Conservation (phyloP, 2,888 invertebrate genomes). For the Oscheius sp. region DNA sequence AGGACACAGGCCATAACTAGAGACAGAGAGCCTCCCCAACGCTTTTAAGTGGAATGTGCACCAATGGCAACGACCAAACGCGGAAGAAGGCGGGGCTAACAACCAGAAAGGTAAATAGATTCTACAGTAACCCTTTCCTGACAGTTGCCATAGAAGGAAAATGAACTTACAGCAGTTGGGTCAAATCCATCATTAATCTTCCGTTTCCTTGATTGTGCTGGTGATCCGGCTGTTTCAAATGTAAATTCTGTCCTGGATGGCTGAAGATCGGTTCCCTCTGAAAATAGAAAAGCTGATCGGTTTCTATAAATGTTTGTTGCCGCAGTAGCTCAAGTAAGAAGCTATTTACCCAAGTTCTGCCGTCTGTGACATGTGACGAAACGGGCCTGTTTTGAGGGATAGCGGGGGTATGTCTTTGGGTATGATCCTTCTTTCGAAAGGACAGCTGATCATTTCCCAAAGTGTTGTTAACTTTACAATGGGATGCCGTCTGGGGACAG, state of each 20-base stretch:
- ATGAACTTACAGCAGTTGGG: slow-evolving; percentile 43
- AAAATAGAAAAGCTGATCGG: slow-evolving; percentile 15
- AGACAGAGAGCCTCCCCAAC: too few species aligned
- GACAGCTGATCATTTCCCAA: background rate
- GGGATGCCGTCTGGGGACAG: background rate
- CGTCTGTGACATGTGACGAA: slow-evolving; percentile 6
- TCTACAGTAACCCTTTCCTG: background rate
- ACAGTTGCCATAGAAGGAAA: background rate
- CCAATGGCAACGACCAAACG: too few species aligned
- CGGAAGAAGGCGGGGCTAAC: background rate
- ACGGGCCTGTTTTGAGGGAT: background rate
- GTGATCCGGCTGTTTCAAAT: slow-evolving; percentile 62
- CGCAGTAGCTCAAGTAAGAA: slow-evolving; percentile 6
- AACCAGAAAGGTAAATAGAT: background rate
- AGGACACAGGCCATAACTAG: background rate
- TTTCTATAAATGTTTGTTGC: slow-evolving; percentile 18
- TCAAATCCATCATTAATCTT: slow-evolving; percentile 47
- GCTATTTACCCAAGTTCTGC: slow-evolving; percentile 8
- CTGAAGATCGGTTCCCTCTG: slow-evolving; percentile 46
- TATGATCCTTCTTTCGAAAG: background rate
- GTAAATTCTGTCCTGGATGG: slow-evolving; percentile 69
- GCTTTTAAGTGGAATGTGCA: too few species aligned
- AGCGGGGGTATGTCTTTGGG: background rate
- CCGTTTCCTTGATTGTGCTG: slow-evolving; percentile 59
- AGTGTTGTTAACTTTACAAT: background rate